Evolutionary conservation across 2,888 invertebrate genomes (phyloP).

Genomic region (Metopia argyrocephala): DNA sequence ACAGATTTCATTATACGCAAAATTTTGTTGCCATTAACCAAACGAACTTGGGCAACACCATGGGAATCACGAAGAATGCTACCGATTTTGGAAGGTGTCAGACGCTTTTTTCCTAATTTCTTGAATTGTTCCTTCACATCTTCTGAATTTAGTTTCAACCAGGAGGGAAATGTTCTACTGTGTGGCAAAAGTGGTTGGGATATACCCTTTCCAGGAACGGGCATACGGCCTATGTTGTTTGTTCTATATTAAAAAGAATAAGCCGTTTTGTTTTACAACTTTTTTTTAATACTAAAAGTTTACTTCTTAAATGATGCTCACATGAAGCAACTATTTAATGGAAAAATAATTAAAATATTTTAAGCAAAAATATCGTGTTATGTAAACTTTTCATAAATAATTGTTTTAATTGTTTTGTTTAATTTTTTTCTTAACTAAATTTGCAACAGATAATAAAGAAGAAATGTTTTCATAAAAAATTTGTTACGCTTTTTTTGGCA

Average conservation of each 20-base stretch:
- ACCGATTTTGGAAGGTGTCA: constrained; percentile 99
- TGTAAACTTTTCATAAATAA: too few relatives aligned
- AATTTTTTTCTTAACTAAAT: too few relatives aligned
- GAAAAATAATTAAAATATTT: too few relatives aligned
- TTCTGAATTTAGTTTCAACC: constrained; percentile 97
- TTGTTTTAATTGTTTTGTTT: too few relatives aligned
- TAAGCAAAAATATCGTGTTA: too few relatives aligned
- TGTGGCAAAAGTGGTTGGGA: constrained; percentile 99
- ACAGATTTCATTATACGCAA: constrained; percentile 98
- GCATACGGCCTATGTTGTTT: constrained; percentile 98
- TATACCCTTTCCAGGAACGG: constrained; percentile 99
- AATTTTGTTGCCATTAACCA: constrained; percentile 99
- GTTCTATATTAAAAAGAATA: constrained; percentile 78
- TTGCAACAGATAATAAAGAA: too few relatives aligned
- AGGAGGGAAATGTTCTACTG: constrained; percentile 98
- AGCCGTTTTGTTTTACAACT: too few relatives aligned
- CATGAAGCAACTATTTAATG: too few relatives aligned
- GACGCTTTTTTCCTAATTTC: constrained; percentile 98
- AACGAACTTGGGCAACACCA: constrained; percentile 99
- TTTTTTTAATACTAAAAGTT: too few relatives aligned
- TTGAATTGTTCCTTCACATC: constrained; percentile 99
- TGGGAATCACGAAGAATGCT: constrained; percentile 99
- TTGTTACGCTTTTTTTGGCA: too few relatives aligned
- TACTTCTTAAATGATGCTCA: too few relatives aligned
- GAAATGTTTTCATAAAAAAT: too few relatives aligned